Base-by-base conservation (phyloP, 2,888 invertebrate genomes). In the Anarsia innoxiella region DNA sequence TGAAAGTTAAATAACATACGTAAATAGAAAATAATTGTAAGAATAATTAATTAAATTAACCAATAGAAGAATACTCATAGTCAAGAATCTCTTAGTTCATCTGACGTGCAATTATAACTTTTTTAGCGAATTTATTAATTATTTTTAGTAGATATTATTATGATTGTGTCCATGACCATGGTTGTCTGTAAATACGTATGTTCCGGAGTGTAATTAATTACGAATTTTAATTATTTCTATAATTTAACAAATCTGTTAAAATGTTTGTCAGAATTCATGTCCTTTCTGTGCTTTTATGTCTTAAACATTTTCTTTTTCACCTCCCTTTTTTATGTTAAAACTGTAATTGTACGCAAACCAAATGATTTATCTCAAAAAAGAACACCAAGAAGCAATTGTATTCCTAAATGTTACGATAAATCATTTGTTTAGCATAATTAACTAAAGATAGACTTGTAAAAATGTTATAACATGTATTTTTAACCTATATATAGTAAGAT, bases 401-500 rank as follows among this genome's bases (percentile, higher is more conserved):
- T 56, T 41, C 40, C 30, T 44, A 41, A 51, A 56, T n/a, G 46
- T 58, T 54, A 59, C 59, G 59, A 63, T 61, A 64, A 56, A 51
- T 65, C 62, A 60, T 69, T 64, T 59, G 60, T 56, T 64, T 54
- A 49, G 48, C 53, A 48, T 42, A 62, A 54, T 67, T 64, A 69
- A 71, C 65, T 79, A 78, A 77, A 72, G 58, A 79, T 83, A 83
- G 82, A 75, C 79, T 80, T 84, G 83, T 83, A 83, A 79, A 82
- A 83, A 84, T 83, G 82, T 84, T 84, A 82, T 71, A 72, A 83
- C 80, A 70, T 80, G 83, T 84, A 84, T 84, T 84, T 84, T 84
- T 82, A 84, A 84, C 77, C 80, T 82, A 80, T 83, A 80, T 72
- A 83, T 84, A 83, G 77, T 83, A 83, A 83, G 83, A 83, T 84